Percentiles rank a stretch among this genome's conserved stretches.
phyloP scores from a whole-genome alignment of 2,888 invertebrate genomes.

The Pyrrhia umbra region DNA sequence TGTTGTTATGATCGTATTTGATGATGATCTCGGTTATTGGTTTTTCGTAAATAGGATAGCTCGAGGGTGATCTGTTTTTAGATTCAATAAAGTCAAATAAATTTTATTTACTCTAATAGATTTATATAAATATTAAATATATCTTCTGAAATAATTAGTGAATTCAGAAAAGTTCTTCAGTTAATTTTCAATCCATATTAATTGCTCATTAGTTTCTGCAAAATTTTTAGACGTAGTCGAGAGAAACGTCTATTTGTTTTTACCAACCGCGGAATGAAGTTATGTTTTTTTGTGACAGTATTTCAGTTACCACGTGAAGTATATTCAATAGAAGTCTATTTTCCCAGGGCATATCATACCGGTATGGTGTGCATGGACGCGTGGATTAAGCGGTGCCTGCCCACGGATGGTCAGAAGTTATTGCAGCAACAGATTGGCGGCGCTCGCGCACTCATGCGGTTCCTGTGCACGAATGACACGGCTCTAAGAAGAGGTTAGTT shows the following conservation, averaged over 20 bases:
- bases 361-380: slow-evolving; percentile 86
- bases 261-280: too few species aligned
- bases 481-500: slow-evolving; percentile 78
- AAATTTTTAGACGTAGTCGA: too few species aligned
- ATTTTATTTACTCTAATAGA: too few species aligned
- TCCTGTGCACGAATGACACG: slow-evolving; percentile 83
- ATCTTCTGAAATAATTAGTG: too few species aligned
- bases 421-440: slow-evolving; percentile 85
- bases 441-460: slow-evolving; percentile 83
- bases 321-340: slow-evolving; percentile 6
- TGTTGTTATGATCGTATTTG: slow-evolving; percentile 8
- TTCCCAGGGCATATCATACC: slow-evolving; percentile 80
- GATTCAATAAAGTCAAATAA: neutral
- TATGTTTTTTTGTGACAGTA: too few species aligned
- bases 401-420: slow-evolving; percentile 83
- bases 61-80: neutral
- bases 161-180: too few species aligned
- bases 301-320: neutral
- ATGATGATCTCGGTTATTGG: slow-evolving; percentile 29
- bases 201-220: too few species aligned
- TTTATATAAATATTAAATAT: too few species aligned
- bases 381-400: slow-evolving; percentile 85
- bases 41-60: slow-evolving; percentile 23
- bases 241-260: too few species aligned
- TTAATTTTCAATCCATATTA: too few species aligned